Percentiles rank a stretch among this genome's conserved stretches.
phyloP scores from a whole-genome alignment of 2,113 vertebrate species.

The Empidonax alnorum region DNA sequence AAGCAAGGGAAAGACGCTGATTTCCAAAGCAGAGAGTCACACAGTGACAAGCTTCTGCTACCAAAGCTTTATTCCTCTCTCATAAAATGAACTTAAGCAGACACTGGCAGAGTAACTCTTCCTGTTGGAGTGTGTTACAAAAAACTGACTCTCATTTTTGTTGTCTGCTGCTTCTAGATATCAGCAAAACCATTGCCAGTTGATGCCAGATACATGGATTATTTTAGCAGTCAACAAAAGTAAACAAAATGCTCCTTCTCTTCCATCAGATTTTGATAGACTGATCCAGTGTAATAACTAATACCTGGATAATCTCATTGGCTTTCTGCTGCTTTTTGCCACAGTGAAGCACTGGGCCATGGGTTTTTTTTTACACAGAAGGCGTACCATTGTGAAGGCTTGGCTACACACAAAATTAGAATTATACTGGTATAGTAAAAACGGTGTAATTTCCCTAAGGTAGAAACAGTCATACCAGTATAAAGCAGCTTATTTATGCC shows the following conservation, averaged over 20 bases:
- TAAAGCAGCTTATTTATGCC: constrained; percentile 1
- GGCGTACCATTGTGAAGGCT: not conserved
- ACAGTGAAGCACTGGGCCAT: not conserved
- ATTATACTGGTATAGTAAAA: not conserved
- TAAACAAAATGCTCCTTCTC: not conserved
- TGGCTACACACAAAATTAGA: not conserved
- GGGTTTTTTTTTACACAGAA: not conserved
- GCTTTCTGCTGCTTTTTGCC: not conserved
- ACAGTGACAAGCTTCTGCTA: not conserved
- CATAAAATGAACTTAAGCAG: not conserved
- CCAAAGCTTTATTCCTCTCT: not conserved
- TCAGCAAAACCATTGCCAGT: not conserved
- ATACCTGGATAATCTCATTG: not conserved
- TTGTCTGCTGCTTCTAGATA: not conserved
- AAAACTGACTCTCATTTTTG: not conserved
- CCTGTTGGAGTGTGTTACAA: not conserved
- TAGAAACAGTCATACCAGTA: not conserved
- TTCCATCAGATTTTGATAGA: not conserved
- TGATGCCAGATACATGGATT: not conserved
- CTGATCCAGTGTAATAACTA: not conserved
- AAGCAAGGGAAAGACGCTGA: not conserved
- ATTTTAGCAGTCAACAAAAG: not conserved
- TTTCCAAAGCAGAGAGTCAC: not conserved
- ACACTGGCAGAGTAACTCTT: not conserved
- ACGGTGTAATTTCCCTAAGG: not conserved